These are phyloP conservation scores for Hirtodrosophila alboralis DNA, from an alignment of 2,888 invertebrate genomes.

Conservation along the genomic window DNA sequence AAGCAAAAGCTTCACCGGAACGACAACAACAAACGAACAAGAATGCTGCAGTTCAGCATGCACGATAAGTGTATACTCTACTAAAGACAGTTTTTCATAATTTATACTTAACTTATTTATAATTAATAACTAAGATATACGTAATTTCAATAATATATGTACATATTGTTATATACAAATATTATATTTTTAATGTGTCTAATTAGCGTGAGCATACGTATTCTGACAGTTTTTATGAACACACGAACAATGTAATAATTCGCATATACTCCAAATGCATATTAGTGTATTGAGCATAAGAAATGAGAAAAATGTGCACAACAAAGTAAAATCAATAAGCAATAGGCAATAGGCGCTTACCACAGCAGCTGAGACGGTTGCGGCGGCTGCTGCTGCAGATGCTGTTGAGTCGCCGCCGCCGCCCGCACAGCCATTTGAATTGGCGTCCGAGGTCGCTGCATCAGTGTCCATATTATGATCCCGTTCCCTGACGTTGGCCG, in stretches of 20 bases:
- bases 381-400: conserved; percentile 33
- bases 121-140: too few species aligned
- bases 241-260: too few species aligned
- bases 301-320: conserved; percentile 41
- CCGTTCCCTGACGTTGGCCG: conserved; percentile 62
- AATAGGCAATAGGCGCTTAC: conserved; percentile 68
- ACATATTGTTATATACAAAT: too few species aligned
- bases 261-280: background rate
- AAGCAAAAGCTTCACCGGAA: conserved; percentile 65
- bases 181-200: too few species aligned
- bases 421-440: conserved; percentile 50
- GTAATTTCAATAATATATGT: too few species aligned
- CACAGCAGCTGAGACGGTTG: conserved; percentile 70
- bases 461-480: conserved; percentile 48
- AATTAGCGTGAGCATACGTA: too few species aligned
- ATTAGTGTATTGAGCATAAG: conserved; percentile 23
- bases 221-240: too few species aligned
- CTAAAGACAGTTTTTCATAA: too few species aligned
- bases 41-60: conserved; percentile 21
- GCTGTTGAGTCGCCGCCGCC: conserved; percentile 39
- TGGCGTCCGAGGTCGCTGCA: conserved; percentile 46
- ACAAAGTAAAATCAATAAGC: conserved; percentile 36
- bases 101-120: too few species aligned
- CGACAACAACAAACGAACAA: conserved; percentile 49
- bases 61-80: conserved; percentile 29